These are phyloP conservation scores for Hypothenemus hampei DNA, from an alignment of 1,140 invertebrate species.

Conservation along the genomic window DNA sequence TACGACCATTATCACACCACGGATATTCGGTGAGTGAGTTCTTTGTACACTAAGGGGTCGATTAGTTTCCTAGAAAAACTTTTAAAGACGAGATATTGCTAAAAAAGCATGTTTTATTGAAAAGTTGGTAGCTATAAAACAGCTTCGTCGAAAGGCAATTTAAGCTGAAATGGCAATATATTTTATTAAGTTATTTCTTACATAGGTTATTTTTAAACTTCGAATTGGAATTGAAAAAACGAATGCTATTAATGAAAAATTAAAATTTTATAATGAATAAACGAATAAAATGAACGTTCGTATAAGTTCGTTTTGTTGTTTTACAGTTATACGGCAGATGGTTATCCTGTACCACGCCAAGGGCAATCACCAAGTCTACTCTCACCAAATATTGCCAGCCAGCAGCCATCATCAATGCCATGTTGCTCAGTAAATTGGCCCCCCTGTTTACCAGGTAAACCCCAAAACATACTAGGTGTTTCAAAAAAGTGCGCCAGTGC, in stretches of 20 bases:
- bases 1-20: slow-evolving; percentile 49
- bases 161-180: slow-evolving; percentile 2
- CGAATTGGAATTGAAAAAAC: too few relatives aligned
- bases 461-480: slow-evolving; percentile 25
- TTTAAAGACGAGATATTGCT: not conserved
- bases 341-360: slow-evolving; percentile 26
- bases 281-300: too few relatives aligned
- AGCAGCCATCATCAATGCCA: slow-evolving; percentile 16
- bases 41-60: not conserved
- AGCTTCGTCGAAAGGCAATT: not conserved
- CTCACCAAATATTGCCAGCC: slow-evolving; percentile 1
- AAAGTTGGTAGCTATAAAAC: not conserved
- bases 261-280: too few relatives aligned
- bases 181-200: slow-evolving; percentile 11
- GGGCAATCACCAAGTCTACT: too few relatives aligned
- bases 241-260: too few relatives aligned
- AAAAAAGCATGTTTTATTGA: not conserved
- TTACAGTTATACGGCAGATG: slow-evolving; percentile 30
- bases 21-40: slow-evolving; percentile 12
- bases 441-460: slow-evolving; percentile 43
- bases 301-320: too few relatives aligned
- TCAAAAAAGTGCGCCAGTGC: slow-evolving; percentile 53
- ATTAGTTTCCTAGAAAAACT: not conserved
- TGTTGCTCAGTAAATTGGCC: slow-evolving; percentile 46
- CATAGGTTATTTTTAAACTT: too few relatives aligned